These are phyloP conservation scores for Rhingia rostrata DNA, from an alignment of 2,888 invertebrate species.

Conservation along the genomic window DNA sequence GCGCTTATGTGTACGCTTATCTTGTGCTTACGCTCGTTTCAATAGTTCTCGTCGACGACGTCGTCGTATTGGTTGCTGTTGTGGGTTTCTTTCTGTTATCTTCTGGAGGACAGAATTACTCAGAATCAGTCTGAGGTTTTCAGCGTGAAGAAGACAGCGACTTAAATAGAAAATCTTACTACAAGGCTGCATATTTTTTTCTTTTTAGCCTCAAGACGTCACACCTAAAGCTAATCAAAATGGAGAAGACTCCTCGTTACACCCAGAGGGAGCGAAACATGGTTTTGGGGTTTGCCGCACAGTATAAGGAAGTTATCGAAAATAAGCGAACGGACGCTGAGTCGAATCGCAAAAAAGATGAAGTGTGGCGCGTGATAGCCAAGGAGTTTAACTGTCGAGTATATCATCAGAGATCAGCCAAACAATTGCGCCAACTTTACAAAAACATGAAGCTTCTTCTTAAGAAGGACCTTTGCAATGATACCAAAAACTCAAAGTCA, in stretches of 20 bases:
- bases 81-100: slow-evolving; percentile 50
- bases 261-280: slow-evolving; percentile 82
- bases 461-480: slow-evolving; percentile 81
- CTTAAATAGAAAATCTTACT: slow-evolving; percentile 42
- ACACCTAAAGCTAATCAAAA: slow-evolving; percentile 81
- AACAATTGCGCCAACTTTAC: slow-evolving; percentile 82
- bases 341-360: slow-evolving; percentile 82
- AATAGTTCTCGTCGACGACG: slow-evolving; percentile 68
- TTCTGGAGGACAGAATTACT: slow-evolving; percentile 44
- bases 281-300: slow-evolving; percentile 82
- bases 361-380: slow-evolving; percentile 82
- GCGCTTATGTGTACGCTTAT: slow-evolving; percentile 74
- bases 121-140: slow-evolving; percentile 70
- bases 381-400: slow-evolving; percentile 82
- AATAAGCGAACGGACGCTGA: slow-evolving; percentile 82
- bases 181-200: neutral
- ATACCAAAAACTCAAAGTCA: slow-evolving; percentile 76
- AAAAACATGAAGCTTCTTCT: slow-evolving; percentile 82
- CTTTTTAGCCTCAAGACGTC: slow-evolving; percentile 81
- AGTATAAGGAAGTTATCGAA: slow-evolving; percentile 82
- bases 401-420: slow-evolving; percentile 82
- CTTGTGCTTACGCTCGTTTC: slow-evolving; percentile 72
- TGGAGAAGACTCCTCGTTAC: slow-evolving; percentile 82
- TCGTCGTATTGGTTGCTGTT: slow-evolving; percentile 16
- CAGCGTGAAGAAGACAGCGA: slow-evolving; percentile 59